Conservation (phyloP, 2,888 invertebrate species). For the Aricia artaxerxes region DNA sequence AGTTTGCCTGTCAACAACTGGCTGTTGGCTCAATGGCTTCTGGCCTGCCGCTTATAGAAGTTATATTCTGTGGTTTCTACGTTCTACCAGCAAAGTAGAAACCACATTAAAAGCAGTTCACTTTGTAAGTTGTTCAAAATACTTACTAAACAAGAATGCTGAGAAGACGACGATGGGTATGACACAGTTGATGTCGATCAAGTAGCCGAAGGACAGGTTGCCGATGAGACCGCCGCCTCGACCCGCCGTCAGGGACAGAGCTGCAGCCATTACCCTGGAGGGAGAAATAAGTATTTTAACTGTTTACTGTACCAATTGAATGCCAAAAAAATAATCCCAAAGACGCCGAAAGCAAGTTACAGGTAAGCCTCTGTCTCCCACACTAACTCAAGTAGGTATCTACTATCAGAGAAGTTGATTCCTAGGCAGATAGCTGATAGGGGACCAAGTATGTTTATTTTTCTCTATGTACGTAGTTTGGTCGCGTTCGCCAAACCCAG, state of each 20-base stretch:
- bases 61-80: background rate
- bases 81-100: background rate
- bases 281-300: constrained; percentile 13
- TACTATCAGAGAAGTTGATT: too few species aligned
- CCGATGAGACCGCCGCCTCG: constrained; percentile 88
- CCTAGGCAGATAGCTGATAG: too few species aligned
- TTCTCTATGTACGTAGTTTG: too few species aligned
- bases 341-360: too few species aligned
- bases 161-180: constrained; percentile 87
- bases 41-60: background rate
- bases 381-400: too few species aligned
- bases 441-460: too few species aligned
- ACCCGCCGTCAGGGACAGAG: constrained; percentile 88
- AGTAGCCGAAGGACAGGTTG: constrained; percentile 88
- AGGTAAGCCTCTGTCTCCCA: too few species aligned
- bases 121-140: constrained; percentile 31
- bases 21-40: background rate
- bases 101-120: constrained; percentile 10
- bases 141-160: constrained; percentile 87
- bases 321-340: too few species aligned
- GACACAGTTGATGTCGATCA: constrained; percentile 89
- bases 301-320: too few species aligned
- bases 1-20: background rate
- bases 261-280: constrained; percentile 89
- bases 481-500: too few species aligned